These are phyloP conservation scores for Nesidiocoris tenuis DNA, from an alignment of 2,888 invertebrate genomes.

Conservation along the genomic window DNA sequence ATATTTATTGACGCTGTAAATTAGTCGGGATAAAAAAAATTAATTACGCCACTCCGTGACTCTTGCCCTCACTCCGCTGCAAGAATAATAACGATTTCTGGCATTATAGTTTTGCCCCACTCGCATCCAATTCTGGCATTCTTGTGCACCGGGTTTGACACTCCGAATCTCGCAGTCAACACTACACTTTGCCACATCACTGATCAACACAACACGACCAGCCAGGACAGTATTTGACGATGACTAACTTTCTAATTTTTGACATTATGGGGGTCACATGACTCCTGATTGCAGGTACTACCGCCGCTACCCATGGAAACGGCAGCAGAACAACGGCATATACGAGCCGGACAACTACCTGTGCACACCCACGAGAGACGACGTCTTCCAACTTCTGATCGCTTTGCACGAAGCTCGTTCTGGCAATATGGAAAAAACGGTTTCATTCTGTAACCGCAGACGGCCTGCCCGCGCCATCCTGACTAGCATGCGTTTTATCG, in stretches of 20 bases:
- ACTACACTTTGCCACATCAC: too few relatives aligned
- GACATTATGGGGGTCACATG: conserved; percentile 15
- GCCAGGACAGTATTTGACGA: background rate
- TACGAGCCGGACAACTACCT: conserved; percentile 64
- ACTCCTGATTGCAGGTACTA: conserved; percentile 53
- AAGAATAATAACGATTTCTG: too few relatives aligned
- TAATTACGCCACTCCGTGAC: too few relatives aligned
- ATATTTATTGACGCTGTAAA: too few relatives aligned
- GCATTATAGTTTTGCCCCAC: too few relatives aligned
- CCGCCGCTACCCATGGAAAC: conserved; percentile 65
- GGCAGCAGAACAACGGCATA: conserved; percentile 58
- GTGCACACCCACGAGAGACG: conserved; percentile 64
- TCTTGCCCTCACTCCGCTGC: too few relatives aligned
- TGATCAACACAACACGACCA: background rate
- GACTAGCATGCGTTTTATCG: conserved; percentile 65
- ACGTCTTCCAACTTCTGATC: conserved; percentile 62
- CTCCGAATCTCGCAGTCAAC: background rate
- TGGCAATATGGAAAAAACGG: conserved; percentile 59
- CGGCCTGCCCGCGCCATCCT: conserved; percentile 63
- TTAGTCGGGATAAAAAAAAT: too few relatives aligned
- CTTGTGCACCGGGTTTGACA: too few relatives aligned
- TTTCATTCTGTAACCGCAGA: conserved; percentile 65
- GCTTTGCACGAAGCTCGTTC: conserved; percentile 64
- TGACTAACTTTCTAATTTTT: conserved; percentile 11
- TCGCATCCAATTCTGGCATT: too few relatives aligned